A percentile compares a stretch with the other conserved stretches of the same genome.
These are phyloP conservation scores for Porites lutea DNA, from an alignment of 64 coral and sea anemone genomes.

Conservation along the genomic window DNA sequence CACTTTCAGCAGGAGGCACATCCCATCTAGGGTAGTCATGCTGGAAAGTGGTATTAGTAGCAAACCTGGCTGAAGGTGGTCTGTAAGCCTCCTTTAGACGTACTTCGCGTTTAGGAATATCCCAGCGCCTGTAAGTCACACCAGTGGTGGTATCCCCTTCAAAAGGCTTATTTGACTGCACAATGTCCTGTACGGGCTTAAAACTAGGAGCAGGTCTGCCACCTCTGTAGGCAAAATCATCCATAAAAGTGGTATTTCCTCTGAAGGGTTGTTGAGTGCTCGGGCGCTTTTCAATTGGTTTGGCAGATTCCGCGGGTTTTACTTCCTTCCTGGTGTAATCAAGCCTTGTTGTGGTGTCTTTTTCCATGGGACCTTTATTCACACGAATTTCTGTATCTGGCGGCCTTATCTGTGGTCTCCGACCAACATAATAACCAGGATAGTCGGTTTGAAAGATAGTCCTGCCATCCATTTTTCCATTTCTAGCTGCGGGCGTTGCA, in stretches of 20 bases:
- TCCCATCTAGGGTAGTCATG: slow-evolving; percentile 79
- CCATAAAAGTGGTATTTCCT: slow-evolving; percentile 76
- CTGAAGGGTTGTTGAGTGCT: slow-evolving; percentile 60
- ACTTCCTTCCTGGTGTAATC: slow-evolving; percentile 80
- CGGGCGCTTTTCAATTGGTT: slow-evolving; percentile 63
- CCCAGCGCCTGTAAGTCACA: slow-evolving; percentile 73
- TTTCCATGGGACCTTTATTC: slow-evolving; percentile 69
- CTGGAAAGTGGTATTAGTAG: slow-evolving; percentile 73
- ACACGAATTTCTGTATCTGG: slow-evolving; percentile 62
- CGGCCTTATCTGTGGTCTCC: slow-evolving; percentile 69
- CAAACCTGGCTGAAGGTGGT: slow-evolving; percentile 73
- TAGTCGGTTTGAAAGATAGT: slow-evolving; percentile 93
- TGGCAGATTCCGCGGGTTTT: slow-evolving; percentile 56
- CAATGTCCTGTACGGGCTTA: slow-evolving; percentile 65
- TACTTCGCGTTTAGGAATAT: slow-evolving; percentile 62
- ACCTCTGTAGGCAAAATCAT: slow-evolving; percentile 78
- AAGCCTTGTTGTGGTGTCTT: slow-evolving; percentile 74
- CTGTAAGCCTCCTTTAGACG: slow-evolving; percentile 72
- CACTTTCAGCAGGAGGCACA: slow-evolving; percentile 60
- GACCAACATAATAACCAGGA: slow-evolving; percentile 90
- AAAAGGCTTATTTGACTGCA: slow-evolving; percentile 74
- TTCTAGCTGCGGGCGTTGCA: slow-evolving; percentile 37
- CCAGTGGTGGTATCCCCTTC: slow-evolving; percentile 75
- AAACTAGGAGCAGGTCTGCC: slow-evolving; percentile 80
- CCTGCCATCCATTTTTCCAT: slow-evolving; percentile 94